Percentiles rank a stretch among this genome's conserved stretches.
Evolutionary conservation across 2,113 vertebrate genomes (phyloP).

Genomic region (Bubalus kerabau): DNA sequence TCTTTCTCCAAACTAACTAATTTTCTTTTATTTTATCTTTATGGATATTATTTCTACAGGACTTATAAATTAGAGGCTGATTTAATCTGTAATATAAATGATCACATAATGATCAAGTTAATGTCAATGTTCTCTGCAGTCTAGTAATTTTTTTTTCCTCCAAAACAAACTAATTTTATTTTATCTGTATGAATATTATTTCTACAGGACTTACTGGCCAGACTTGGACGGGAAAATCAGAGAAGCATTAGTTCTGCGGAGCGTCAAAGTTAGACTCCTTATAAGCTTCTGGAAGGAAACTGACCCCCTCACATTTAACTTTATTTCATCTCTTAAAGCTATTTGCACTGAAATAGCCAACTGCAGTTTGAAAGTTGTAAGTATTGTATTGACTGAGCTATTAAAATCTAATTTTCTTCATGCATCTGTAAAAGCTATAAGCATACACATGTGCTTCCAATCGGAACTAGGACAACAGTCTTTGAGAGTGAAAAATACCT

Average conservation of each 20-base stretch:
- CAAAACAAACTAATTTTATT: neutral
- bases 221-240: constrained; percentile 91
- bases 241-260: constrained; percentile 91
- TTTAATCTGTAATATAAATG: neutral
- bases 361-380: constrained; percentile 95
- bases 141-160: neutral
- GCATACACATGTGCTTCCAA: rapidly evolving
- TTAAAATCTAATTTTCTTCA: neutral
- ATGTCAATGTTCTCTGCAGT: neutral
- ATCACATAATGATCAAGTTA: neutral
- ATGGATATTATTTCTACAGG: constrained; percentile 73
- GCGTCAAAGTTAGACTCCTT: constrained; percentile 90
- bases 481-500: neutral
- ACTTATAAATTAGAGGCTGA: constrained; percentile 70
- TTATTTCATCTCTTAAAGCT: constrained; percentile 93
- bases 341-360: constrained; percentile 91
- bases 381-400: constrained; percentile 65
- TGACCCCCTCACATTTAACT: constrained; percentile 93
- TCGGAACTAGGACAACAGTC: neutral
- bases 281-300: constrained; percentile 94
- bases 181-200: constrained; percentile 8
- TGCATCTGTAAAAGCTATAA: neutral
- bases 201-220: constrained; percentile 90
- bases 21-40: neutral
- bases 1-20: neutral